Evolutionary conservation across 2,113 vertebrate genomes (phyloP).

Genomic region (Gallinago jamesoni): DNA sequence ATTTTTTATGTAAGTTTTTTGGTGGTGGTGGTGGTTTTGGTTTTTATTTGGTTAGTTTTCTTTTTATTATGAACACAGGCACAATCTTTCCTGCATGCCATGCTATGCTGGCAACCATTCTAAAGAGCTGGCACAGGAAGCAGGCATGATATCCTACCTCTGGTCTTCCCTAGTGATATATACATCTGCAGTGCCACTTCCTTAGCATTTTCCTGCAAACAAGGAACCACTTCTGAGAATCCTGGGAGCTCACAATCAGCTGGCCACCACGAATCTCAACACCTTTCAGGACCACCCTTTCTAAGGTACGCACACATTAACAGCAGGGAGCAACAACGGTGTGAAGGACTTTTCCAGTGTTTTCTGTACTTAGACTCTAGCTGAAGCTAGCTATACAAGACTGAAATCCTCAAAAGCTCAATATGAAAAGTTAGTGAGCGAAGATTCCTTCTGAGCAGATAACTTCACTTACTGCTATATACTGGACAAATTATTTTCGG

Average conservation of each 20-base stretch:
- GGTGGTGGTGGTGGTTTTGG: neutral
- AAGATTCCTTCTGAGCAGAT: neutral
- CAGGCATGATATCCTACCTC: neutral
- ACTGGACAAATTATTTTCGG: neutral
- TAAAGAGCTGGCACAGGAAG: neutral
- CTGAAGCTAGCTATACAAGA: neutral
- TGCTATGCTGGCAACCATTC: neutral
- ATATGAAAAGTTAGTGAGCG: neutral
- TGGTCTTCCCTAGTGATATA: neutral
- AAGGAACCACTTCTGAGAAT: neutral
- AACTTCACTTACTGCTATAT: neutral
- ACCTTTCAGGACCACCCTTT: neutral
- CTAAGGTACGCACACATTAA: neutral
- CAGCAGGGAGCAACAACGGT: neutral
- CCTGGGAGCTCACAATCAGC: neutral
- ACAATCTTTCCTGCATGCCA: neutral
- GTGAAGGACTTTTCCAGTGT: neutral
- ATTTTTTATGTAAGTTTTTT: neutral
- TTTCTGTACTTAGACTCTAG: neutral
- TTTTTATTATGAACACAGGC: neutral
- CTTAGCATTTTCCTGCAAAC: neutral
- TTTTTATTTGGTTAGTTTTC: neutral
- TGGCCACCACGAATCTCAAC: rapidly evolving
- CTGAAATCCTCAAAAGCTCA: neutral
- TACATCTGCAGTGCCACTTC: neutral